phyloP scores from a whole-genome alignment of 2,113 vertebrate genomes.

The Thamnaconus septentrionalis region DNA sequence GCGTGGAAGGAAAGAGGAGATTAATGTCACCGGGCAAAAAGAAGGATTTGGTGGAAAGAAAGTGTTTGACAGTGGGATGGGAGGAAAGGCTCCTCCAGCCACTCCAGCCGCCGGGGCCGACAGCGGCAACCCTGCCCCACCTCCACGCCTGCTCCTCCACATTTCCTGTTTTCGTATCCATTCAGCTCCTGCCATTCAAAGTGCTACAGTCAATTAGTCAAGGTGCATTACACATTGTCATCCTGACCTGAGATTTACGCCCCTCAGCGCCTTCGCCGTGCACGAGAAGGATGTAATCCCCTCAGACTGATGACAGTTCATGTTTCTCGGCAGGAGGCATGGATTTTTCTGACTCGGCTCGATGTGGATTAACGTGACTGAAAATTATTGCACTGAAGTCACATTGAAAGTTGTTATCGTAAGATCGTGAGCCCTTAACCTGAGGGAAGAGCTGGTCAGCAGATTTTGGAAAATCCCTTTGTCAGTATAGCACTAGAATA shows the following conservation, averaged over 20 bases:
- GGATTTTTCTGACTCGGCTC: slow-evolving; percentile 25
- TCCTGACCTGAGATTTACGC: slow-evolving; percentile 58
- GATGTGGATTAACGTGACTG: slow-evolving; percentile 5
- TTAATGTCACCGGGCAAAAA: not conserved
- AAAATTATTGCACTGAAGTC: slow-evolving; percentile 5
- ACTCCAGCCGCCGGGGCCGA: slow-evolving; percentile 13
- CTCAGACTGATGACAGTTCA: slow-evolving; percentile 27
- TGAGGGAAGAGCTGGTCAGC: too few relatives aligned
- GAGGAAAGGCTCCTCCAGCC: slow-evolving; percentile 31
- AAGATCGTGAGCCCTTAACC: not conserved
- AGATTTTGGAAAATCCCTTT: too few relatives aligned
- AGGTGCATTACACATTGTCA: slow-evolving; percentile 54
- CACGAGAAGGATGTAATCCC: slow-evolving; percentile 38
- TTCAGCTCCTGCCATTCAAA: slow-evolving; percentile 39
- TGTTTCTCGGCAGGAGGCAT: slow-evolving; percentile 26
- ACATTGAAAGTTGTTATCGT: not conserved
- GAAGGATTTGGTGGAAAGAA: slow-evolving; percentile 10
- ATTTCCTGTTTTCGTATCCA: slow-evolving; percentile 36
- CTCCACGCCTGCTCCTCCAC: not conserved
- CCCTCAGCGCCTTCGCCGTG: slow-evolving; percentile 15
- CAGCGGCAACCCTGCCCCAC: slow-evolving; percentile 1
- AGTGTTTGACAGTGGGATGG: slow-evolving; percentile 27
- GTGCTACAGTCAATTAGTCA: slow-evolving; percentile 55
- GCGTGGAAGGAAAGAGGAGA: slow-evolving; percentile 10
- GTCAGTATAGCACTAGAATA: too few relatives aligned